Evolutionary conservation across 2,797 vertebrate species (phyloP).

Genomic region (Acipenser oxyrinchus): DNA sequence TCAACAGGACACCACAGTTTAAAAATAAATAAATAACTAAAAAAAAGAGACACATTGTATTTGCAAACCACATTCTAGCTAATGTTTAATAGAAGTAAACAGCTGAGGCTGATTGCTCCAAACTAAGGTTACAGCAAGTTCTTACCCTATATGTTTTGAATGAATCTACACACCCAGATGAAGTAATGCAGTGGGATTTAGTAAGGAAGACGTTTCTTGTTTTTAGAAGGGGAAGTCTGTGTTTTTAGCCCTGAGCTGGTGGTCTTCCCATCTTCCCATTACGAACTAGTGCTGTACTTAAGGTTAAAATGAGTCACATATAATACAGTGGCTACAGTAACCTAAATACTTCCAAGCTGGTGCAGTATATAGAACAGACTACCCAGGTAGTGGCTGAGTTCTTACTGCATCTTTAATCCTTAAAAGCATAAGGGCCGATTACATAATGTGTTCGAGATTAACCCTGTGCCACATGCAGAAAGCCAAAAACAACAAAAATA

Average conservation of each 20-base stretch:
- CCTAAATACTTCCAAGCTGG: not conserved
- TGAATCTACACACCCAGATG: constrained; percentile 51
- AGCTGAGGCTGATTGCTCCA: constrained; percentile 37
- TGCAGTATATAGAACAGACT: constrained; percentile 1
- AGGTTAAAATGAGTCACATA: constrained; percentile 29
- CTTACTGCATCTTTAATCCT: no score
- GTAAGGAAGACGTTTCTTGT: constrained; percentile 43
- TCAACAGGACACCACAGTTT: no score
- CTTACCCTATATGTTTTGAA: constrained; percentile 48
- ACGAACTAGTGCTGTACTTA: constrained; percentile 20
- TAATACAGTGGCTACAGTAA: constrained; percentile 10
- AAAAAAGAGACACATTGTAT: no score
- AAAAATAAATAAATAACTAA: no score
- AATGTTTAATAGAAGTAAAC: no score
- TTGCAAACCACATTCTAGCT: no score
- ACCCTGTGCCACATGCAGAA: no score
- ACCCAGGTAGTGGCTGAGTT: no score
- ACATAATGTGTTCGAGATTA: no score
- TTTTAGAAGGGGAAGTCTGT: constrained; percentile 36
- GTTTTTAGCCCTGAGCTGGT: constrained; percentile 38
- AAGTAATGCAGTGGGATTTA: constrained; percentile 48
- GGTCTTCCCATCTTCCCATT: constrained; percentile 24
- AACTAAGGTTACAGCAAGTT: constrained; percentile 45
- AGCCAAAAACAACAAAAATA: no score
- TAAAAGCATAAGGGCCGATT: no score